Evolutionary conservation across 1,140 invertebrate genomes (phyloP), one percentile per base, ranked within the genome.

Genomic region (Homarus americanus): DNA sequence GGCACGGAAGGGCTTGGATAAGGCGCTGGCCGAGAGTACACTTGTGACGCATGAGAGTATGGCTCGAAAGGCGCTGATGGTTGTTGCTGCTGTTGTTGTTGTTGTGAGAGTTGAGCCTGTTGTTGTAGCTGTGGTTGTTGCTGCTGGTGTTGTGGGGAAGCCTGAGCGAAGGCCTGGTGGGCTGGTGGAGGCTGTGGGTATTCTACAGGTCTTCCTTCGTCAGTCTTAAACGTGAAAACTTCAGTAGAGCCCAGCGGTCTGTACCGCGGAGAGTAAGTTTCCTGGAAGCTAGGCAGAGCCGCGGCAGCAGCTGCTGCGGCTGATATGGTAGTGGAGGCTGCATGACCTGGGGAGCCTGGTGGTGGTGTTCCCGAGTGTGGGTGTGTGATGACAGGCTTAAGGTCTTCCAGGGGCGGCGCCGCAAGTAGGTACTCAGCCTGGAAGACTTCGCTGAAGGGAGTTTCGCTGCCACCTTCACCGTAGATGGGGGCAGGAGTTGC

Each of bases 231-330:
- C 5, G 93, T 93, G 93, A 94, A 94, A 32, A 93, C 93, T 88
- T 94, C 93, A 95, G 94, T 94, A 94, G 94, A 94, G 94, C 94
- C 94, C 93, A 86, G 95, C 95, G 32, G 96, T 95, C 87, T 95
- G 94, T 93, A 93, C 41, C 93, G 76, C 15, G 92, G 92, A 49
- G 96, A 97, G 94, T 97, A 97, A 40, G 97, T 97, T 94, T 97
- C 97, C 95, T 97, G 96, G 94, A 97, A 98, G 94, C 97, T 97
- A 78, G 97, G 97, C 89, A 97, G 94, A 49, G 97, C 92, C 38
- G 87, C 44, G n/a, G 91, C 86, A 49, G 78, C 83, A 53, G 87
- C 86, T 49, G 84, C 90, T 32, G 92, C 73, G 17, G 90, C 32
- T 73, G 85, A 82, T 40, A 66, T 53, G 73, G 86, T 38, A 24